phyloP scores from a whole-genome alignment of 2,888 invertebrate species.

The Andricus quercusramuli region DNA sequence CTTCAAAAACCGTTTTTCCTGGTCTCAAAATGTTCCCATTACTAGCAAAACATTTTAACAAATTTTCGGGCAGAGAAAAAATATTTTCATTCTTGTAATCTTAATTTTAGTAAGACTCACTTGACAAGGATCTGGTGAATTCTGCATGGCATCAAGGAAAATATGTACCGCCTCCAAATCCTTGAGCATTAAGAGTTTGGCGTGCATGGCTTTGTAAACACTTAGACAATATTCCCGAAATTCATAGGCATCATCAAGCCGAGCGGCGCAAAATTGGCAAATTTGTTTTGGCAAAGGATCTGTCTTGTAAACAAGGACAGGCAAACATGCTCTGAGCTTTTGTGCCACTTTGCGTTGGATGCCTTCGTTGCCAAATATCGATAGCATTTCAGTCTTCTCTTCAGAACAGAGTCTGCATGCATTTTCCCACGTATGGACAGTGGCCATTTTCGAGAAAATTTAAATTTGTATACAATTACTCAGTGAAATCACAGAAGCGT shows the following conservation, averaged over 20 bases:
- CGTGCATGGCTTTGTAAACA: conserved; percentile 69
- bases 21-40: too few relatives aligned
- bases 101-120: conserved; percentile 51
- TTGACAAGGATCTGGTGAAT: conserved; percentile 73
- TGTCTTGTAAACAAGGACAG: conserved; percentile 71
- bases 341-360: conserved; percentile 67
- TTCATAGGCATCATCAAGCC: conserved; percentile 70
- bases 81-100: too few relatives aligned
- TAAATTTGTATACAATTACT: neutral
- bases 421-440: conserved; percentile 63
- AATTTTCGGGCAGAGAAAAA: too few relatives aligned
- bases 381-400: conserved; percentile 68
- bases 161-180: conserved; percentile 66
- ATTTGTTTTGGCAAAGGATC: conserved; percentile 74
- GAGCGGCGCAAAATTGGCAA: conserved; percentile 72
- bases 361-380: conserved; percentile 71
- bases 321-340: conserved; percentile 69
- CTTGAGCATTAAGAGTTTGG: conserved; percentile 60
- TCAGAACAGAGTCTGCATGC: conserved; percentile 70
- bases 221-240: conserved; percentile 69
- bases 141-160: conserved; percentile 70
- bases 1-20: too few relatives aligned
- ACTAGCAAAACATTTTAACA: too few relatives aligned
- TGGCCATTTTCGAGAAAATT: conserved; percentile 50
- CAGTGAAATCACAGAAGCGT: neutral